These are phyloP conservation scores for Nebria brevicollis DNA, from an alignment of 2,888 invertebrate species.

Conservation along the genomic window DNA sequence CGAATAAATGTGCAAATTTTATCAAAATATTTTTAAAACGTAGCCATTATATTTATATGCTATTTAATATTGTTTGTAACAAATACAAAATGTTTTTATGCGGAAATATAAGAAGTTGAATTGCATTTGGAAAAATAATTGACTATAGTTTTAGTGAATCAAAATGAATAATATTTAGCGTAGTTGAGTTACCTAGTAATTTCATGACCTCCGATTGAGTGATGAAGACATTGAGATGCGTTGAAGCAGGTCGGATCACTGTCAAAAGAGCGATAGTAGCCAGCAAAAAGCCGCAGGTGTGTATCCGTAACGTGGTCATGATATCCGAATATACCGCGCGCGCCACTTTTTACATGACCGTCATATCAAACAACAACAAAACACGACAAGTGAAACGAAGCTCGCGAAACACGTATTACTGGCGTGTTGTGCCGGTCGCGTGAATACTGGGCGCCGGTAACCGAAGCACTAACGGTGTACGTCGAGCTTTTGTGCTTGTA, in stretches of 20 bases:
- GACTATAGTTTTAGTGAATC: not conserved
- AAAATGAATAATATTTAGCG: not conserved
- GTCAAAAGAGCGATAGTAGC: constrained; percentile 50
- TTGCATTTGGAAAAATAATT: no score
- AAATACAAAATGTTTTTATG: not conserved
- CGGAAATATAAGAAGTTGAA: not conserved
- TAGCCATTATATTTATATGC: no score
- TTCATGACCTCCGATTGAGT: constrained; percentile 83
- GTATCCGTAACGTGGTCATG: constrained; percentile 11
- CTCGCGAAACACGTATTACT: not conserved
- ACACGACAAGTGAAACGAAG: no score
- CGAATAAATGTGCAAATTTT: no score
- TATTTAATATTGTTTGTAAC: no score
- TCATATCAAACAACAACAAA: no score
- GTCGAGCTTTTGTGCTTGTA: no score
- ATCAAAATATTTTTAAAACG: no score
- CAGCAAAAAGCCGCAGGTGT: constrained; percentile 17
- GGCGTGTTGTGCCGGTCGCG: constrained; percentile 11
- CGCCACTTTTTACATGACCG: constrained; percentile 49
- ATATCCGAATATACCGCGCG: constrained; percentile 50
- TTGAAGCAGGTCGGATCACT: constrained; percentile 64
- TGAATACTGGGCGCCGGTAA: not conserved
- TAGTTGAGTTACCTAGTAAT: constrained; percentile 73
- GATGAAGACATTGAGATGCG: constrained; percentile 83
- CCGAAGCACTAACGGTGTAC: not conserved